Conservation (phyloP, 92 coral and sea anemone species). For the Siderastrea siderea region DNA sequence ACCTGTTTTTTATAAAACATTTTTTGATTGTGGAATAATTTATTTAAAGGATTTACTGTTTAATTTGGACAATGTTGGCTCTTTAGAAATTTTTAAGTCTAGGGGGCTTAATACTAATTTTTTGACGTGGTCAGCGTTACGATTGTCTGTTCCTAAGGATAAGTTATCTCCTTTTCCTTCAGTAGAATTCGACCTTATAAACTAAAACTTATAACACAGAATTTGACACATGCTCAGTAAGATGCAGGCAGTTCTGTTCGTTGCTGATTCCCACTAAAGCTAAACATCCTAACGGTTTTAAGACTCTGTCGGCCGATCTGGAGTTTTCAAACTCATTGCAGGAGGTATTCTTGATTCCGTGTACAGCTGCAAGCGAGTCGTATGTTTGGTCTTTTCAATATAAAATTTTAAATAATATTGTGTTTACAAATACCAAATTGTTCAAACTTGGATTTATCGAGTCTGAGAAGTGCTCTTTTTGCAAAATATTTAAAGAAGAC, state of each 20-base stretch:
- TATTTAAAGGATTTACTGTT: background rate
- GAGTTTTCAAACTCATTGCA: no score
- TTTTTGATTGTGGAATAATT: no score
- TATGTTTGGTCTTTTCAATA: no score
- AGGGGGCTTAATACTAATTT: background rate
- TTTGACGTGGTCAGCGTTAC: background rate
- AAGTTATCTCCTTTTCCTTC: background rate
- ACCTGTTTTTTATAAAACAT: background rate
- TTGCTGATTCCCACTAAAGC: background rate
- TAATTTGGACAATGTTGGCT: background rate
- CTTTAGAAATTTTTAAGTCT: background rate
- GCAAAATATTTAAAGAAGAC: background rate
- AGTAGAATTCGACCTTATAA: background rate
- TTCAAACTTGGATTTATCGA: constrained; percentile 21
- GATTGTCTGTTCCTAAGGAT: background rate
- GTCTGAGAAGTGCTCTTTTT: background rate
- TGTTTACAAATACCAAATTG: background rate
- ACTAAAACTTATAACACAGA: background rate
- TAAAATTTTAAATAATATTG: no score
- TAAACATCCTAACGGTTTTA: background rate
- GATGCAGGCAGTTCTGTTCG: no score
- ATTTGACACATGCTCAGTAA: background rate
- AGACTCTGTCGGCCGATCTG: background rate
- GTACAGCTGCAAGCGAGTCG: no score
- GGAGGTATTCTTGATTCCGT: no score